These are phyloP conservation scores for Darevskia mixta DNA, from an alignment of 2,797 vertebrate genomes.

Conservation along the genomic window DNA sequence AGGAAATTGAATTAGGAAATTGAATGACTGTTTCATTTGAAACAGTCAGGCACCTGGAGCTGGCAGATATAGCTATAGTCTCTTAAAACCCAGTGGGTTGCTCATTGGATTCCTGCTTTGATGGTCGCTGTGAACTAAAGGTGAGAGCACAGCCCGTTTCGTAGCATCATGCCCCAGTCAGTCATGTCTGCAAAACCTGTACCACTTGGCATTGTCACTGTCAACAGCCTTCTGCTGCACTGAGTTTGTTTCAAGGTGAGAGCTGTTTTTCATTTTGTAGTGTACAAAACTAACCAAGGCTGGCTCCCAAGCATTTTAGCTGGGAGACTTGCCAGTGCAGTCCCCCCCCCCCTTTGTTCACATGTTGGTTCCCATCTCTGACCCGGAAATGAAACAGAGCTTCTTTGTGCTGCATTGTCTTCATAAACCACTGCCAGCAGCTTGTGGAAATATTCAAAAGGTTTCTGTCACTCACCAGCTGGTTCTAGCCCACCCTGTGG, in stretches of 20 bases:
- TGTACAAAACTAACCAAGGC: background rate
- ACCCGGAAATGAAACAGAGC: constrained; percentile 3
- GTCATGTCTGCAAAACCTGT: background rate
- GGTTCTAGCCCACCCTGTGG: background rate
- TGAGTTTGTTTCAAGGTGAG: constrained; percentile 21
- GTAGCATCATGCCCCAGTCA: background rate
- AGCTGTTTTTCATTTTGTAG: background rate
- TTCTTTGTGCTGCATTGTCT: background rate
- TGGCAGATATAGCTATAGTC: background rate
- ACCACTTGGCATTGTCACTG: background rate
- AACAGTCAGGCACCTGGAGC: background rate
- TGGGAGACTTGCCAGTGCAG: background rate
- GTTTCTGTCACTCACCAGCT: background rate
- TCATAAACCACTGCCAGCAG: background rate
- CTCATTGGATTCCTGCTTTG: background rate
- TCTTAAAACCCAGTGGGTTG: background rate
- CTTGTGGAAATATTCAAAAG: background rate
- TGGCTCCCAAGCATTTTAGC: background rate
- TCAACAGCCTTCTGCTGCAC: background rate
- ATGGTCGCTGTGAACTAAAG: background rate
- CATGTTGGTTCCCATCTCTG: background rate
- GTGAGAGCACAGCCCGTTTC: background rate
- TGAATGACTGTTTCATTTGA: rapidly evolving
- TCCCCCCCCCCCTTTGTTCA: background rate
- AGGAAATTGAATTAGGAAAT: background rate